These are phyloP conservation scores for Beaufortia kweichowensis DNA, from an alignment of 2,113 vertebrate species.

Conservation along the genomic window DNA sequence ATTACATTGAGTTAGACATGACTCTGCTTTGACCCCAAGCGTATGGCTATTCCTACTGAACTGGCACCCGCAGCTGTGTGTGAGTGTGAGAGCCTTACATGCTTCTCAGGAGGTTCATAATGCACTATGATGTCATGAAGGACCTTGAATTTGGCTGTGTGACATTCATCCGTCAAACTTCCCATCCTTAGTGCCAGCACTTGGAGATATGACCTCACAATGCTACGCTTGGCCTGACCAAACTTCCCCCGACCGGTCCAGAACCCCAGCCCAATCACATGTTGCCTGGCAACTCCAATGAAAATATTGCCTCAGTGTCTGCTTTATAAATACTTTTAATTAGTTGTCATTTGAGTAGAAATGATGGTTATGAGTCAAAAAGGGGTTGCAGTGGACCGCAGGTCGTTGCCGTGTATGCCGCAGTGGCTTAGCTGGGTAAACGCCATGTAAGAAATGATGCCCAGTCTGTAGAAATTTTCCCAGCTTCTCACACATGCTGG, in stretches of 20 bases:
- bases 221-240: conserved; percentile 72
- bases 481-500: conserved; percentile 16
- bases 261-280: conserved; percentile 80
- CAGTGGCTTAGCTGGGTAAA: conserved; percentile 29
- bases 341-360: conserved; percentile 53
- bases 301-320: conserved; percentile 82
- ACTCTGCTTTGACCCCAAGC: conserved; percentile 40
- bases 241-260: conserved; percentile 67
- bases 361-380: conserved; percentile 44
- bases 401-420: conserved; percentile 31
- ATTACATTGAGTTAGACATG: conserved; percentile 29
- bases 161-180: conserved; percentile 81
- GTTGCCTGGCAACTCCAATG: conserved; percentile 81
- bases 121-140: conserved; percentile 78
- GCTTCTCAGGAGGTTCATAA: conserved; percentile 60
- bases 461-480: conserved; percentile 32
- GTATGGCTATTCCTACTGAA: conserved; percentile 50
- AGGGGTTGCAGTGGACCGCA: conserved; percentile 38
- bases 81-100: conserved; percentile 17
- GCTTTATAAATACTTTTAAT: conserved; percentile 61
- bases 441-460: conserved; percentile 9
- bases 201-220: conserved; percentile 73
- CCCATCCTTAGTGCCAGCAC: conserved; percentile 76
- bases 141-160: conserved; percentile 66
- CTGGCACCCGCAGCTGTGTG: conserved; percentile 39